Evolutionary conservation across 2,797 vertebrate species (phyloP), one percentile per base, ranked within the genome.

Genomic region (Silurus lanzhouensis): DNA sequence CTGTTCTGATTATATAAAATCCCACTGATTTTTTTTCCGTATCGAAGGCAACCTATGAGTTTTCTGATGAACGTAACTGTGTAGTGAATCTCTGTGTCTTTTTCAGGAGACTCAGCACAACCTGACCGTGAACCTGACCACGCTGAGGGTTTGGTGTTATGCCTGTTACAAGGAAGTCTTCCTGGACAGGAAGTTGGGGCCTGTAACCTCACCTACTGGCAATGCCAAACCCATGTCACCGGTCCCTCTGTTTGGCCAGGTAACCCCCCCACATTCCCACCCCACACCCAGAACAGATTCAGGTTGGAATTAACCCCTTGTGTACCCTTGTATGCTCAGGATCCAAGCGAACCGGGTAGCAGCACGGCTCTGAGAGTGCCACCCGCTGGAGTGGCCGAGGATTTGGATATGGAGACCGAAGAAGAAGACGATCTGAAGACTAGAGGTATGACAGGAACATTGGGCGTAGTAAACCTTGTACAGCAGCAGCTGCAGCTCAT

Each of bases 141-240:
- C 98, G 0, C 96, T 99, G 9, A 95, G 98, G 83, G 97, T 99
- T 81, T 99, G 98, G 98, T 99, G 98, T 94, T 99, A 99, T 0
- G 96, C 97, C 91, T 99, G 98, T 85, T 96, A 96, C 90, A 98
- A 99, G 92, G 98, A 99, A 92, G 98, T 99, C 15, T 99, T 99
- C 92, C 93, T 99, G 92, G 97, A 98, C 80, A 96, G 97, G 88
- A 99, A 99, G 92, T 93, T 99, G 20, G 95, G 95, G 85, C 94
- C 96, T 84, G 94, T 95, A 76, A 93, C 95, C 60, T 93, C 93
- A 0, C 91, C 94, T 22, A 83, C 92, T 84, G 94, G 88, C 91
- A 85, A 75, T 31, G 70, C 91, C 89, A 96, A 95, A 92, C 88
- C 93, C 90, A 94, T 95, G 14, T 93, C 95, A 15, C 90, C 92